Evolutionary conservation across 2,888 invertebrate species (phyloP).

Genomic region (Chirona hameri): DNA sequence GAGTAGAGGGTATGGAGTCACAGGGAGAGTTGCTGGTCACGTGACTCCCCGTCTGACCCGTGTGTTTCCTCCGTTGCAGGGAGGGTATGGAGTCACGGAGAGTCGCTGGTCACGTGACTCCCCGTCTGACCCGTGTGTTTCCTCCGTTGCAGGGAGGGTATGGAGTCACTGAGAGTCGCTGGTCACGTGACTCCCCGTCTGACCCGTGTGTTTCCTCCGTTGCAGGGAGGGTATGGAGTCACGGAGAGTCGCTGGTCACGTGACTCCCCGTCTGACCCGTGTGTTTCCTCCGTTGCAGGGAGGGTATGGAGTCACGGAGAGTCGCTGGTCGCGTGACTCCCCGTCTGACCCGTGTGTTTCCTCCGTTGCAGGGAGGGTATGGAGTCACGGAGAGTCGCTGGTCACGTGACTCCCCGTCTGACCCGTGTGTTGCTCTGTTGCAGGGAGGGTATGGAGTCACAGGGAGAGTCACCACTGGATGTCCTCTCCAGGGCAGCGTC

Average conservation of each 20-base stretch:
- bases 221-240: background rate
- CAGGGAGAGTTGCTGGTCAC: no score
- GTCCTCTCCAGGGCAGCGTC: background rate
- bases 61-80: background rate
- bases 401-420: no score
- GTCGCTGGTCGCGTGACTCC: background rate
- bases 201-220: background rate
- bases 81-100: background rate
- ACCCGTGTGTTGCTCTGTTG: background rate
- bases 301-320: background rate
- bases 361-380: background rate
- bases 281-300: background rate
- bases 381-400: background rate
- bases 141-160: no score
- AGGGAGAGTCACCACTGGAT: background rate
- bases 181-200: no score
- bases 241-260: background rate
- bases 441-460: background rate
- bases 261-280: no score
- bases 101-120: no score
- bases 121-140: no score
- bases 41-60: no score
- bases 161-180: no score
- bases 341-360: no score
- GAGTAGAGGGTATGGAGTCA: no score